A percentile compares a stretch with the other conserved stretches of the same genome.
Evolutionary conservation across 2,888 invertebrate genomes (phyloP).

Genomic region (Cosmopolites sordidus): DNA sequence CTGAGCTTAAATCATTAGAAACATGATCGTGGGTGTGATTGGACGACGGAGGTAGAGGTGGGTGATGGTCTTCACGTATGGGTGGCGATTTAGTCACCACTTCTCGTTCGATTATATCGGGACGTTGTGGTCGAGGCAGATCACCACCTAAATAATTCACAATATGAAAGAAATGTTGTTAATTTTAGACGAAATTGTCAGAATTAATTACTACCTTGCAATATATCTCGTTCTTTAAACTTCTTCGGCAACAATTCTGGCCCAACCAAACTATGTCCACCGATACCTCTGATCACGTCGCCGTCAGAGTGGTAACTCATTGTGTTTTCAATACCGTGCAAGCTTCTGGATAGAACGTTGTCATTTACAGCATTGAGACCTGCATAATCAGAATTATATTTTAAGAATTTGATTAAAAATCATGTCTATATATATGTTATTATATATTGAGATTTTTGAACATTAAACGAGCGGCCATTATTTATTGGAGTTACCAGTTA

Average conservation of each 20-base stretch:
- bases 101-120: conserved; percentile 91
- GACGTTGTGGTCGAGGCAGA: conserved; percentile 76
- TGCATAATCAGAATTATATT: conserved; percentile 1
- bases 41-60: conserved; percentile 71
- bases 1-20: conserved; percentile 70
- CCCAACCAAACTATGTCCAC: conserved; percentile 72
- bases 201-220: conserved; percentile 45
- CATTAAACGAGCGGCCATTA: too few species aligned
- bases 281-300: conserved; percentile 70
- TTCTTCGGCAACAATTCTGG: conserved; percentile 86
- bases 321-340: conserved; percentile 66
- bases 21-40: conserved; percentile 72
- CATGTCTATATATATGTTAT: too few species aligned
- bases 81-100: conserved; percentile 80
- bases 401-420: too few species aligned
- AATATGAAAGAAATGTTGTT: too few species aligned
- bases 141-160: conserved; percentile 52
- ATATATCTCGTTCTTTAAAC: conserved; percentile 81
- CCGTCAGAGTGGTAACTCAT: conserved; percentile 70
- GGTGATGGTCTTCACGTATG: conserved; percentile 72
- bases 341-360: conserved; percentile 62
- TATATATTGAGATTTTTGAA: too few species aligned
- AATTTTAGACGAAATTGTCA: too few species aligned
- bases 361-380: conserved; percentile 57
- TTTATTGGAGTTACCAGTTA: too few species aligned